Base-by-base conservation (phyloP, 2,797 vertebrate genomes). In the Centroberyx gerrardi region DNA sequence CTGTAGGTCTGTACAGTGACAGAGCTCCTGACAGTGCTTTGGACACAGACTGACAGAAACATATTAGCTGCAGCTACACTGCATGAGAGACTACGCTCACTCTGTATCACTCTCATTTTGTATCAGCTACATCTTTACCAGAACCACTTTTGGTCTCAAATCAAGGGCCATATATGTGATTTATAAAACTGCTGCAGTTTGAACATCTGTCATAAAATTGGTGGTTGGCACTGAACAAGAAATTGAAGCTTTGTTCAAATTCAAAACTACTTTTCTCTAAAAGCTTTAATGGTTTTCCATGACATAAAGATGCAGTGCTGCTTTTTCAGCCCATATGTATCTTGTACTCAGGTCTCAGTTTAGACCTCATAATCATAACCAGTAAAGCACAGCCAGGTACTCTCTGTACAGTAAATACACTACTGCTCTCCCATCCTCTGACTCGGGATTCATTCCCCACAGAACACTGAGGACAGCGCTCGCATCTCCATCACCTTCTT, bases 401-500 rank as follows among this genome's bases (percentile, higher is more conserved):
- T 90, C 91, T 89, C 85, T 69, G 51, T 85, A 74, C 80, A 76
- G 78, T 56, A 8, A 53, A 49, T 38, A 29, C 2, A 0, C 7
- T 48, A 56, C 6, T 6, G 17, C n/a, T 58, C 48, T 27, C 15
- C 52, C 54, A 36, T 27, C 38, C 17, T 76, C 78, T 94, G 64
- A 94, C 82, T 62, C 67, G 27, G 31, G 17, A 15, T 40, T 18
- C 2, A 80, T 93, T 91, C 87, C 90, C 92, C 90, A 83, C 96
- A 99, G 98, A 99, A 97, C 93, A 96, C 96, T 0, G 98, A 99
- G 93, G 98, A 99, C 95, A 99, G 95, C 62, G 97, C 98, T 86
- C 96, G 98, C 80, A 98, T 99, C 93, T 99, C 98, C 91, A 99
- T 99, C 94, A 99, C 98, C 67, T 99, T 99, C 95, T 99, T 99